phyloP scores from a whole-genome alignment of 1,140 invertebrate species.

The Phthorimaea operculella region DNA sequence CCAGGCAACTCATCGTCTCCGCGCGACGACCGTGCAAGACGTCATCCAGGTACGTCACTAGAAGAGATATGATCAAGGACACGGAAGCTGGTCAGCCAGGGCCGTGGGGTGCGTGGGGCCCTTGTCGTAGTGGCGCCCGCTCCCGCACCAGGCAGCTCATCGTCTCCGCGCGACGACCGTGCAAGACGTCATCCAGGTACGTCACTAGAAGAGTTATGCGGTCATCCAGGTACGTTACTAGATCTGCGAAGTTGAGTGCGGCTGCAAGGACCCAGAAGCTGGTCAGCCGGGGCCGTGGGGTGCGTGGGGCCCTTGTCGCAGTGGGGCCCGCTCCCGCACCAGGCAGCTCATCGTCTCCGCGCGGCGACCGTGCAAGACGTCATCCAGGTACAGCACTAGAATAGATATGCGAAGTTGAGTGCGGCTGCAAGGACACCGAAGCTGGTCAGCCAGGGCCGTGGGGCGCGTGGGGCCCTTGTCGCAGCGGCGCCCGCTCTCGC shows the following conservation, averaged over 20 bases:
- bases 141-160: slow-evolving; percentile 46
- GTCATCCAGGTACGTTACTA: slow-evolving; percentile 33
- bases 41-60: slow-evolving; percentile 33
- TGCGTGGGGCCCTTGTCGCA: slow-evolving; percentile 49
- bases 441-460: slow-evolving; percentile 41
- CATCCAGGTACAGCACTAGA: slow-evolving; percentile 32
- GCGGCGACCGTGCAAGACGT: slow-evolving; percentile 32
- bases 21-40: slow-evolving; percentile 34
- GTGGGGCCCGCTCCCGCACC: slow-evolving; percentile 43
- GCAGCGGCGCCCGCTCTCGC: slow-evolving; percentile 43
- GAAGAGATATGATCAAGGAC: too few species aligned
- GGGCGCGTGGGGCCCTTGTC: slow-evolving; percentile 53
- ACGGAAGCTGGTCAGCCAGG: slow-evolving; percentile 34
- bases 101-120: slow-evolving; percentile 50
- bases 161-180: slow-evolving; percentile 32
- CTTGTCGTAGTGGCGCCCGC: slow-evolving; percentile 46
- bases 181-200: slow-evolving; percentile 43
- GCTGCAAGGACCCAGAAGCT: slow-evolving; percentile 32
- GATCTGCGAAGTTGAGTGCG: slow-evolving; percentile 47
- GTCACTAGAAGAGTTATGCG: too few species aligned
- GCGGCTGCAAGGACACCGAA: slow-evolving; percentile 31
- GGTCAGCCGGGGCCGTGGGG: slow-evolving; percentile 49
- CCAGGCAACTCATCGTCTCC: slow-evolving; percentile 41
- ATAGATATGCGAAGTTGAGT: not conserved
- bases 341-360: slow-evolving; percentile 42